These are phyloP conservation scores for Darevskia mixta DNA, from an alignment of 2,797 vertebrate genomes.

Conservation along the genomic window DNA sequence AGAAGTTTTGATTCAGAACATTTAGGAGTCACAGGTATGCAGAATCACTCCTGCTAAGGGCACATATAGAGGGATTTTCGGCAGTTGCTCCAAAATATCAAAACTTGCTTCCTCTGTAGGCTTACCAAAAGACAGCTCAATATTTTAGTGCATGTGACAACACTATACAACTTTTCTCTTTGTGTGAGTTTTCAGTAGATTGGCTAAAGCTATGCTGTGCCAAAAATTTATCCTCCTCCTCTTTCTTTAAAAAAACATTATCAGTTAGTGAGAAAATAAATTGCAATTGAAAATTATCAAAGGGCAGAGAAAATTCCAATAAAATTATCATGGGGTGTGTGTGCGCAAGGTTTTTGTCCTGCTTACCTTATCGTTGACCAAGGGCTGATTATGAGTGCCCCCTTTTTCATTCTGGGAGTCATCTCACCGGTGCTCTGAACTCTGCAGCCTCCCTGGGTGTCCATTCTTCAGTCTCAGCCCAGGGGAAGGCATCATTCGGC, in stretches of 20 bases:
- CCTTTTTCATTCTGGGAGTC: too few relatives aligned
- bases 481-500: too few relatives aligned
- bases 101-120: background rate
- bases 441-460: too few relatives aligned
- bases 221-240: too few relatives aligned
- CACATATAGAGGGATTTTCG: background rate
- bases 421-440: too few relatives aligned
- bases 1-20: background rate
- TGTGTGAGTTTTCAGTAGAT: background rate
- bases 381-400: too few relatives aligned
- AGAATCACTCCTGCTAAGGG: background rate
- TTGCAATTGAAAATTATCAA: too few relatives aligned
- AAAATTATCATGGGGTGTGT: background rate
- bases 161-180: background rate
- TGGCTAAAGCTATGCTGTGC: background rate
- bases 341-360: background rate
- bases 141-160: background rate
- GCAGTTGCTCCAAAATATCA: background rate
- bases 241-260: too few relatives aligned
- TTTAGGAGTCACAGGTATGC: background rate
- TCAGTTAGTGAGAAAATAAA: too few relatives aligned
- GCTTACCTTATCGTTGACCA: too few relatives aligned
- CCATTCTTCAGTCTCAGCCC: too few relatives aligned
- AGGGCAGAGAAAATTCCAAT: too few relatives aligned
- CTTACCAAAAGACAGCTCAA: background rate